Percentiles rank a stretch among this genome's conserved stretches.
Conservation (phyloP, 1,140 invertebrate species). For the Tribolium madens region DNA sequence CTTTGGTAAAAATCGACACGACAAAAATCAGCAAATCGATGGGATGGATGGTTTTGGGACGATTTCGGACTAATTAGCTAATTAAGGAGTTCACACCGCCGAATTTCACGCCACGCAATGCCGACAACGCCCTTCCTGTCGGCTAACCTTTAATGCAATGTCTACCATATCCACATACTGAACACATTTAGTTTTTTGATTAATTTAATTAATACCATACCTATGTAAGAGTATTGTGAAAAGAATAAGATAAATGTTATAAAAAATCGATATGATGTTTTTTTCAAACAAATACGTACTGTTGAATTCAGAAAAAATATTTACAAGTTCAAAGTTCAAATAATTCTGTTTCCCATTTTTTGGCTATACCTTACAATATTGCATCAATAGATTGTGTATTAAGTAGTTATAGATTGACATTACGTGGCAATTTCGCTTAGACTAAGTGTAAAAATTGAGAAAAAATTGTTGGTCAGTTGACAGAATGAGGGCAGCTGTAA, state of each 20-base stretch:
- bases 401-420: too few relatives aligned
- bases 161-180: neutral
- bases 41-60: neutral
- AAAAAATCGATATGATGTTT: too few relatives aligned
- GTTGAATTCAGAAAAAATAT: too few relatives aligned
- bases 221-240: too few relatives aligned
- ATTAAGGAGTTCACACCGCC: slow-evolving; percentile 46
- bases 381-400: too few relatives aligned
- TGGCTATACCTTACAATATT: too few relatives aligned
- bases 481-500: neutral
- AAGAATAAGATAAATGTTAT: too few relatives aligned
- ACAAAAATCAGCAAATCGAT: slow-evolving; percentile 45
- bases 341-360: too few relatives aligned
- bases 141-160: slow-evolving; percentile 24
- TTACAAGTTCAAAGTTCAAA: too few relatives aligned
- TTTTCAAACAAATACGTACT: too few relatives aligned
- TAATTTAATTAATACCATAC: neutral
- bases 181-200: neutral
- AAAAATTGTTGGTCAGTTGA: neutral
- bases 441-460: too few relatives aligned
- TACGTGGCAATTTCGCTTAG: too few relatives aligned
- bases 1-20: slow-evolving; percentile 48
- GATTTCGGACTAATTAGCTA: slow-evolving; percentile 38
- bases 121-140: slow-evolving; percentile 39
- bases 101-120: slow-evolving; percentile 39